Evolutionary conservation across 2,113 vertebrate genomes (phyloP), one percentile per base, ranked within the genome.

Genomic region (Rhizomys pruinosus): DNA sequence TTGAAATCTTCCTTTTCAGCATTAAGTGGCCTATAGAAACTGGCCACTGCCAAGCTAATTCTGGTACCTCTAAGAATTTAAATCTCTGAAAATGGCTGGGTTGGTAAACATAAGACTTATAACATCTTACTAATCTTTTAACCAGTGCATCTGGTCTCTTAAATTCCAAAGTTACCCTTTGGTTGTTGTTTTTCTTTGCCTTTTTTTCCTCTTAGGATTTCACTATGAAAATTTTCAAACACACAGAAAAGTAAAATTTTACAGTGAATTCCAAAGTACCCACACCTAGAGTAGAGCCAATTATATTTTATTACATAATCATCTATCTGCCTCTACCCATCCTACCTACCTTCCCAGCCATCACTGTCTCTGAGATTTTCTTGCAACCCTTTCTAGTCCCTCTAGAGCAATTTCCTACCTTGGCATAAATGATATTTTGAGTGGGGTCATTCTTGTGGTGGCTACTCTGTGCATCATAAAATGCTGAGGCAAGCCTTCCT

Each of bases 191-290:
- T 87, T 61, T 82, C 19, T 68, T 23, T 57, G 47, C 47, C 47
- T 52, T 52, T 74, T 52, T 13, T 3, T 4, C 22, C 27, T 64
- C 23, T 12, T 2, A 52, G 47, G 25, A 93, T 64, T 94, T 81
- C 34, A 88, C 61, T 59, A 74, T 39, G 5, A 91, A 91, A 88
- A 91, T 57, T 84, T 91, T 77, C 15, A 84, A 72, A 91, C 25
- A 85, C 20, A 89, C 2, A 92, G 42, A 73, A 78, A 63, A 92
- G 52, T 87, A 79, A 86, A 78, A 76, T 72, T 87, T 90, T 87
- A 93, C 7, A 95, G 61, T 68, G 61, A 85, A 73, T 39, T 73
- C 1, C 29, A 32, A 89, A 42, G n/a, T 47, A 77, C 22, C 37
- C 71, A 89, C 71, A 84, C 39, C 68, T 61, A 47, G 29, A 44